These are phyloP conservation scores for Drepanosiphum platanoidis DNA, from an alignment of 2,888 invertebrate species.

Conservation along the genomic window DNA sequence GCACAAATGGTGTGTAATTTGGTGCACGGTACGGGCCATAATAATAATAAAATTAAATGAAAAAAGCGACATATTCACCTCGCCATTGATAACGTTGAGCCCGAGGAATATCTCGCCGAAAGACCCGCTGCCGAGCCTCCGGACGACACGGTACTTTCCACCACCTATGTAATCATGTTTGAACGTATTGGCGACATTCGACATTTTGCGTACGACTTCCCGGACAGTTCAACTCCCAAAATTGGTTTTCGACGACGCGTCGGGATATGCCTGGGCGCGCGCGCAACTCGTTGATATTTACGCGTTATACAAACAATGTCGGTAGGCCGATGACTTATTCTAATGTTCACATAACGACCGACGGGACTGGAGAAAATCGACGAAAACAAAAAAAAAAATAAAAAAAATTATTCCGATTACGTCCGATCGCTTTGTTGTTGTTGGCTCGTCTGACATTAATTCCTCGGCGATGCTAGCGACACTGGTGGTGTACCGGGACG, in stretches of 20 bases:
- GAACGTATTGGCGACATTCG: conserved; percentile 63
- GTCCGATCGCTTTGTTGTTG: conserved; percentile 61
- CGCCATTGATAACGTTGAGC: conserved; percentile 89
- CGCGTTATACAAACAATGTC: neutral
- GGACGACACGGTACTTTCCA: conserved; percentile 87
- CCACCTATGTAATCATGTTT: conserved; percentile 85
- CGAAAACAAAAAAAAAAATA: conserved; percentile 49
- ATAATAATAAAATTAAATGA: neutral
- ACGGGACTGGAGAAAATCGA: conserved; percentile 52
- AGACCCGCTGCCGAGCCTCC: conserved; percentile 93
- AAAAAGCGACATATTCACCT: conserved; percentile 73
- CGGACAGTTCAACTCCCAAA: conserved; percentile 38
- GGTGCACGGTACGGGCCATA: conserved; percentile 19
- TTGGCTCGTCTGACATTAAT: conserved; percentile 62
- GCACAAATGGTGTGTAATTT: neutral
- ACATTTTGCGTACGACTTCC: conserved; percentile 63
- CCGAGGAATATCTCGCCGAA: conserved; percentile 99
- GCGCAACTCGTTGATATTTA: conserved; percentile 27
- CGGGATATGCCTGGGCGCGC: conserved; percentile 52
- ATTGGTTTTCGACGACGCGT: conserved; percentile 46
- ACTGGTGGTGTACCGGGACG: conserved; percentile 29
- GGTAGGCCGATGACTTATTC: conserved; percentile 34
- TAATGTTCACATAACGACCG: conserved; percentile 57
- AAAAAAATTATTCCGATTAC: conserved; percentile 51
- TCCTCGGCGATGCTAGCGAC: conserved; percentile 47